Evolutionary conservation across 2,113 vertebrate species (phyloP).

Genomic region (Tetraodon nigroviridis): DNA sequence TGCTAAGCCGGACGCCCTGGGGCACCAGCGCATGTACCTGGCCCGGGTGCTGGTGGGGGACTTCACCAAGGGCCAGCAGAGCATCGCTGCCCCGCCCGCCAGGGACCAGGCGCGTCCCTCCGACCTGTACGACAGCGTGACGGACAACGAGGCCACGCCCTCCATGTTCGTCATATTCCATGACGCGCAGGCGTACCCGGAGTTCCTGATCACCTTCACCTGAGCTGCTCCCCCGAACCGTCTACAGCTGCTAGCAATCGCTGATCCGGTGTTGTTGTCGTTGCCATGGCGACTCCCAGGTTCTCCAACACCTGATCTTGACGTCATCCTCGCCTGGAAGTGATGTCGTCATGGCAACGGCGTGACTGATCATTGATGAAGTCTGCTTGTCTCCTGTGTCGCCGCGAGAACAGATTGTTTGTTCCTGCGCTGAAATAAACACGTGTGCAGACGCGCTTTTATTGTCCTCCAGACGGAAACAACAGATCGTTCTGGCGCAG

Average conservation of each 20-base stretch:
- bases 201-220: slow-evolving; percentile 80
- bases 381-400: no score
- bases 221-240: rapidly evolving
- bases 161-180: slow-evolving; percentile 77
- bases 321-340: no score
- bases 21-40: slow-evolving; percentile 75
- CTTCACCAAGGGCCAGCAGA: slow-evolving; percentile 31
- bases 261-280: no score
- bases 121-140: slow-evolving; percentile 78
- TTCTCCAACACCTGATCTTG: no score
- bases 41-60: slow-evolving; percentile 80
- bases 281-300: no score
- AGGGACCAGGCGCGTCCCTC: slow-evolving; percentile 35
- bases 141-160: slow-evolving; percentile 22
- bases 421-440: no score
- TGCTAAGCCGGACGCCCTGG: slow-evolving; percentile 32
- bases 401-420: no score
- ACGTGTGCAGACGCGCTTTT: no score
- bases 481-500: no score
- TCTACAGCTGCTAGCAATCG: background rate
- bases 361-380: no score
- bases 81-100: slow-evolving; percentile 61
- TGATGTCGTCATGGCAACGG: no score
- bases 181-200: slow-evolving; percentile 81
- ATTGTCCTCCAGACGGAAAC: no score